These are phyloP conservation scores for Myotis yumanensis DNA, from an alignment of 2,113 vertebrate species.

Conservation along the genomic window DNA sequence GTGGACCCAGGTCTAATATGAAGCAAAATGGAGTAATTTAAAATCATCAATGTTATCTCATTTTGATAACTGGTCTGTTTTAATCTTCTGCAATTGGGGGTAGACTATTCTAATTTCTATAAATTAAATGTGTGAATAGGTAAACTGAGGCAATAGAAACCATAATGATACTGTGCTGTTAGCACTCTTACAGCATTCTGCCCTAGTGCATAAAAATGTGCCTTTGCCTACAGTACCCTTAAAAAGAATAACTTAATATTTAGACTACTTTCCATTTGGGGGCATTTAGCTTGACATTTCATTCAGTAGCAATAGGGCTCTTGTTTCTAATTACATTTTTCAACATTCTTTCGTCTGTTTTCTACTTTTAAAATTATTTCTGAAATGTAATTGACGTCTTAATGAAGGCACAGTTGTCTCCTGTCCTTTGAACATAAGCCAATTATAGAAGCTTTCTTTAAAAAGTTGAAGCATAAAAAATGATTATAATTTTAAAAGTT, in stretches of 20 bases:
- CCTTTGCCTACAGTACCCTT: not conserved
- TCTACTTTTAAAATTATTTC: constrained; percentile 69
- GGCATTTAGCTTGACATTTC: constrained; percentile 63
- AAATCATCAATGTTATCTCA: not conserved
- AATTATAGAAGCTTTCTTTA: constrained; percentile 64
- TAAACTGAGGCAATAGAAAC: not conserved
- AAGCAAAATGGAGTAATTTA: not conserved
- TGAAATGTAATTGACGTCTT: constrained; percentile 75
- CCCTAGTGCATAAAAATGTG: not conserved
- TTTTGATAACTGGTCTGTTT: not conserved
- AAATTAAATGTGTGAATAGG: not conserved
- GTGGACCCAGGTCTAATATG: not conserved
- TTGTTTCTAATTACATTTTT: constrained; percentile 73
- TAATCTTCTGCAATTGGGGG: not conserved
- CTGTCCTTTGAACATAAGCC: constrained; percentile 56
- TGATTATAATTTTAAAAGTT: constrained; percentile 61
- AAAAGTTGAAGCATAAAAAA: constrained; percentile 46
- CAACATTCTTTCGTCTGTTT: constrained; percentile 60
- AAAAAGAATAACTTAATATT: constrained; percentile 57
- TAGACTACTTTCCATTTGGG: constrained; percentile 34
- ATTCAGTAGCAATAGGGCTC: not conserved
- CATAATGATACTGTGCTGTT: not conserved
- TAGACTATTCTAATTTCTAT: not conserved
- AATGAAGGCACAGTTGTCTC: constrained; percentile 67
- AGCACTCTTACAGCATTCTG: not conserved